A percentile compares a stretch with the other conserved stretches of the same genome.
Conservation (phyloP, 2,113 vertebrate species). For the Xerus inauris region DNA sequence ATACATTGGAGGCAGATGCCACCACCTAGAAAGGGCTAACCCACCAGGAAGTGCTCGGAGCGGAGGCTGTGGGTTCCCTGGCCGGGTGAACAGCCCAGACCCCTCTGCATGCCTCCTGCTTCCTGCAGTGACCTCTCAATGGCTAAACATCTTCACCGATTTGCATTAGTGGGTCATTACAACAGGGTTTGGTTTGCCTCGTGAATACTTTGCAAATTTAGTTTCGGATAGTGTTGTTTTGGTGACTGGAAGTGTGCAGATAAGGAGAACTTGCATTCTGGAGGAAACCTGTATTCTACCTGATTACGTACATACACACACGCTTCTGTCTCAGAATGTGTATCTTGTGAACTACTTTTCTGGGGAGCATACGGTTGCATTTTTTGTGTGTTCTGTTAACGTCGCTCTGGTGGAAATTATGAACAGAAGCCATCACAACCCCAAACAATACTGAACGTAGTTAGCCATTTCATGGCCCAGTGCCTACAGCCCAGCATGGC, state of each 20-base stretch:
- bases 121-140: background rate
- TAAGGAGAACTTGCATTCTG: background rate
- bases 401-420: background rate
- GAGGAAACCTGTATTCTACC: background rate
- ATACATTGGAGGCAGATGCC: background rate
- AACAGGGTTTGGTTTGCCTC: background rate
- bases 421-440: background rate
- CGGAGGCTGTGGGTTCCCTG: too few species aligned
- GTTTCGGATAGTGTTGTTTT: background rate
- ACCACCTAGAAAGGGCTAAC: too few species aligned
- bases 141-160: background rate
- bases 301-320: background rate
- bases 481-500: background rate
- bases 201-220: background rate
- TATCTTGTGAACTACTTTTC: background rate
- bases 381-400: background rate
- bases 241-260: background rate
- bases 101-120: fast-evolving
- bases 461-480: background rate
- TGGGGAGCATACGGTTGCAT: background rate
- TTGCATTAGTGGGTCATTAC: background rate
- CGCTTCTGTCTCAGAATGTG: background rate
- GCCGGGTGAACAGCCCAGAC: background rate
- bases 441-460: conserved; percentile 32
- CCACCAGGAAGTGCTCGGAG: too few species aligned